A percentile compares a stretch with the other conserved stretches of the same genome.
Conservation (phyloP, 1,140 invertebrate genomes). For the Wasmannia auropunctata region DNA sequence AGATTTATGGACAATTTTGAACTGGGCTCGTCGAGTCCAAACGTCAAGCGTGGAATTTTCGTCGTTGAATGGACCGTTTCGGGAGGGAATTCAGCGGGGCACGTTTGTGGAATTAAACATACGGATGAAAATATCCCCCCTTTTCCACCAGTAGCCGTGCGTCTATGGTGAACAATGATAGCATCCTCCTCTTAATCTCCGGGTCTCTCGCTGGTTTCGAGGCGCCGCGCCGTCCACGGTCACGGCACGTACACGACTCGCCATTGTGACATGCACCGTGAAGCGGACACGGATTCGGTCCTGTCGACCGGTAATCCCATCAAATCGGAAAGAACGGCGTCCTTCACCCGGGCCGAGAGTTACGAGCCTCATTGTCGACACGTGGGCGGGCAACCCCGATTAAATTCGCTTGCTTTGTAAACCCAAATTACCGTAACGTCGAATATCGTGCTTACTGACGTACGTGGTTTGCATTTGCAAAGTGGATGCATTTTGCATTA, state of each 20-base stretch:
- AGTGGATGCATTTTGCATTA: neutral
- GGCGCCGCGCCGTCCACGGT: neutral
- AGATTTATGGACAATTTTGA: constrained; percentile 53
- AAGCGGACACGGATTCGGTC: constrained; percentile 15
- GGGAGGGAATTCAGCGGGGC: constrained; percentile 8
- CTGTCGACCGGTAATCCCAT: constrained; percentile 42
- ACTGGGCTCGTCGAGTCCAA: constrained; percentile 1
- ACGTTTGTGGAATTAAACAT: constrained; percentile 46
- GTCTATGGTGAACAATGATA: constrained; percentile 33
- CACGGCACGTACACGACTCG: neutral
- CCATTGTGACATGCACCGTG: neutral
- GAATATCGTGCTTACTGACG: neutral
- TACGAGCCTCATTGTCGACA: constrained; percentile 44
- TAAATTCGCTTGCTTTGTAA: constrained; percentile 51
- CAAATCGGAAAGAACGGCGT: constrained; percentile 46
- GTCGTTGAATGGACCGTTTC: constrained; percentile 32
- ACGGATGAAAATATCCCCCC: constrained; percentile 30
- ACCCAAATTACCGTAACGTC: constrained; percentile 23
- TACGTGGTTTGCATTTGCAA: constrained; percentile 28
- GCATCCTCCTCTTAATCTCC: neutral
- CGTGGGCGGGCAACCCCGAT: constrained; percentile 41
- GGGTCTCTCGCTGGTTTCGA: neutral
- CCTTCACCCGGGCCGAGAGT: constrained; percentile 35
- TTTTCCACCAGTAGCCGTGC: constrained; percentile 4
- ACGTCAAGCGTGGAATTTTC: constrained; percentile 22